A percentile compares a stretch with the other conserved stretches of the same genome.
Conservation (phyloP, 2,888 invertebrate genomes). For the Cyaniris semiargus region DNA sequence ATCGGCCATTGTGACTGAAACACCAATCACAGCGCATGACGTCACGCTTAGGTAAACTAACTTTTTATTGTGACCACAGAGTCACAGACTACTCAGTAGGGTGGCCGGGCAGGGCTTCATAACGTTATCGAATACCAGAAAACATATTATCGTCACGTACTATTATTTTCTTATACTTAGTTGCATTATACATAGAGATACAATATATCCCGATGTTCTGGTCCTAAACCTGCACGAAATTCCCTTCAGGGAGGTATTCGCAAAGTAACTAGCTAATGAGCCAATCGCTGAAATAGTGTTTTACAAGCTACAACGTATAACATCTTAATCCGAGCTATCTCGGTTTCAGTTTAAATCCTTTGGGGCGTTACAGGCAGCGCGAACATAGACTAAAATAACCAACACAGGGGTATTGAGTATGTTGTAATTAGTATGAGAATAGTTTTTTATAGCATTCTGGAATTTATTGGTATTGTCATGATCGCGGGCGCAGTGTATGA, state of each 20-base stretch:
- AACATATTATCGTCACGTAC: too few species aligned
- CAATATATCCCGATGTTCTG: too few species aligned
- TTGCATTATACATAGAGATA: too few species aligned
- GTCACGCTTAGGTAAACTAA: too few species aligned
- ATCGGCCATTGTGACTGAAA: too few species aligned
- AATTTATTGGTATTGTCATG: not conserved
- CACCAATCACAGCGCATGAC: too few species aligned
- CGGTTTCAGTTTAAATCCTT: constrained; percentile 18
- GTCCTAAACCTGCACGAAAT: not conserved
- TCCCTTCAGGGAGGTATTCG: not conserved
- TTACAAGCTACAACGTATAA: constrained; percentile 12
- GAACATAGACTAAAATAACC: not conserved
- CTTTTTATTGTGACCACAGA: too few species aligned
- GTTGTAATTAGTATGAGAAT: not conserved
- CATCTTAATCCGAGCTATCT: constrained; percentile 13
- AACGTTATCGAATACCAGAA: too few species aligned
- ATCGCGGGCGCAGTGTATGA: too few species aligned
- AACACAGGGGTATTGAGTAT: not conserved
- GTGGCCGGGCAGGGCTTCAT: too few species aligned
- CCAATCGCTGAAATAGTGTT: constrained; percentile 12
- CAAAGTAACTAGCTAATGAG: constrained; percentile 14
- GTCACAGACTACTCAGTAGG: too few species aligned
- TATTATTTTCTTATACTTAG: too few species aligned
- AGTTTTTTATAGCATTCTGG: not conserved
- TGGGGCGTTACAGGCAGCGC: not conserved